Evolutionary conservation across 1,140 invertebrate species (phyloP).

Genomic region (Diorhabda sublineata): DNA sequence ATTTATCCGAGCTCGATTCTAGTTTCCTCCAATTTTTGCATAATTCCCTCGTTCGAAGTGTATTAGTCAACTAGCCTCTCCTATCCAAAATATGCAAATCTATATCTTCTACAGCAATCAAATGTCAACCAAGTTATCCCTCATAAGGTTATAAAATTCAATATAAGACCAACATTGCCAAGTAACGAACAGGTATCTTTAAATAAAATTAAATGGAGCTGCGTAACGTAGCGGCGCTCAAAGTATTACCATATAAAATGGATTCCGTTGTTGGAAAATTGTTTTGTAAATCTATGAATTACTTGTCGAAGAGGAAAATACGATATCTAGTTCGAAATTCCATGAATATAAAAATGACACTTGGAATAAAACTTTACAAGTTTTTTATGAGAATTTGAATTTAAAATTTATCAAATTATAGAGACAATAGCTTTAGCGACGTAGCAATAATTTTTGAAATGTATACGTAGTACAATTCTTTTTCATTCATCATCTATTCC

Average conservation of each 20-base stretch:
- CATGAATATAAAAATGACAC: slow-evolving; percentile 14
- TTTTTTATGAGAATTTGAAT: not conserved
- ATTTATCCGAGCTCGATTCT: too few species aligned
- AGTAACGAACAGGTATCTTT: slow-evolving; percentile 6
- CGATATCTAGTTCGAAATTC: slow-evolving; percentile 9
- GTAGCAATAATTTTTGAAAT: too few species aligned
- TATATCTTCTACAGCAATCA: not conserved
- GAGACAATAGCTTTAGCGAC: too few species aligned
- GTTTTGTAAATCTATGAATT: slow-evolving; percentile 15
- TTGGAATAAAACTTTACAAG: not conserved
- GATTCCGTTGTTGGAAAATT: slow-evolving; percentile 13
- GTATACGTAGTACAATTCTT: too few species aligned
- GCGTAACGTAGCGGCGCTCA: not conserved
- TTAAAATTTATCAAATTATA: not conserved
- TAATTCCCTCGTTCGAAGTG: too few species aligned
- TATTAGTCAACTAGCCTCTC: too few species aligned
- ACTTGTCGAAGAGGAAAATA: slow-evolving; percentile 12
- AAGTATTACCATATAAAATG: slow-evolving; percentile 16
- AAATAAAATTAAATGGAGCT: slow-evolving; percentile 1
- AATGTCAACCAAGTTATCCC: slow-evolving; percentile 7
- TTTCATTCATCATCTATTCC: too few species aligned
- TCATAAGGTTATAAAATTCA: slow-evolving; percentile 6
- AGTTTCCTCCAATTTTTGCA: too few species aligned
- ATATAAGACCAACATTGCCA: slow-evolving; percentile 7
- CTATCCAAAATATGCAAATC: not conserved